Conservation (phyloP, 2,888 invertebrate species). For the Monoplex corrugatus region DNA sequence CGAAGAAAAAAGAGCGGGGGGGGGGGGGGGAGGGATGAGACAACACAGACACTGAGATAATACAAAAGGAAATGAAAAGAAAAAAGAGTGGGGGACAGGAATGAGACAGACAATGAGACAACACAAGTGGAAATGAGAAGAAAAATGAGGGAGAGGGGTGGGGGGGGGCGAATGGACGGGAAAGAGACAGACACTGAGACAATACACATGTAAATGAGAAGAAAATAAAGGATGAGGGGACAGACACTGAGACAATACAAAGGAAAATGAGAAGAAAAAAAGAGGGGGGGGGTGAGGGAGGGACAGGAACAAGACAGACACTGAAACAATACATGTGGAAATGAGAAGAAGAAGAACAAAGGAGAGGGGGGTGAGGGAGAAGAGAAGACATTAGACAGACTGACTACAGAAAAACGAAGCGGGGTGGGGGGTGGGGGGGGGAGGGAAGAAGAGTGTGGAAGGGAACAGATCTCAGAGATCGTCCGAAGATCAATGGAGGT, state of each 20-base stretch:
- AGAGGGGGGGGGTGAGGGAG: background rate
- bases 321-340: background rate
- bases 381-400: background rate
- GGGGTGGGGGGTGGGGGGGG: background rate
- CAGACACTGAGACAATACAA: background rate
- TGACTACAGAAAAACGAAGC: background rate
- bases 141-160: too few relatives aligned
- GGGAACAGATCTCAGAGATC: background rate
- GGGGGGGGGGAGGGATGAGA: background rate
- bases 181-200: too few relatives aligned
- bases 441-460: background rate
- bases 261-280: background rate
- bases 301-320: background rate
- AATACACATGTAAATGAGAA: too few relatives aligned
- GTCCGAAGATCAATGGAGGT: constrained; percentile 31
- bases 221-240: background rate
- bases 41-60: background rate
- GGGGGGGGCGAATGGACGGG: too few relatives aligned
- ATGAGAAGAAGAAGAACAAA: background rate
- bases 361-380: background rate
- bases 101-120: background rate
- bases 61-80: background rate
- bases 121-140: background rate
- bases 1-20: too few relatives aligned
- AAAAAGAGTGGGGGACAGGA: background rate